Conservation (phyloP, 1,140 invertebrate genomes). For the Heliothis virescens region DNA sequence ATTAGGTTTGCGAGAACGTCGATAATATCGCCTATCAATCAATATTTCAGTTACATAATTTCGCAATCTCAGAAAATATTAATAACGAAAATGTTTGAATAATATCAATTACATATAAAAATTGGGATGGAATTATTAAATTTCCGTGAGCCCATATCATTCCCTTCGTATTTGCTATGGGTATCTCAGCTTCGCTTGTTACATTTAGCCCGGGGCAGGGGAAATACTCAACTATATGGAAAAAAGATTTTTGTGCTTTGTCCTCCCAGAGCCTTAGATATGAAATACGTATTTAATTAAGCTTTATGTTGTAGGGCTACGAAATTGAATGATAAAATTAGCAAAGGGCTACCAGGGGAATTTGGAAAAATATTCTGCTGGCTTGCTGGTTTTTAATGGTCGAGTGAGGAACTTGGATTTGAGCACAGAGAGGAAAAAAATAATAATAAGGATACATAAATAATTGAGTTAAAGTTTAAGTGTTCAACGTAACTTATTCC, state of each 20-base stretch:
- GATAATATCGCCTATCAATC: slow-evolving; percentile 24
- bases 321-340: slow-evolving; percentile 64
- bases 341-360: slow-evolving; percentile 34
- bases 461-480: too few relatives aligned
- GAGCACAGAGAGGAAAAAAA: background rate
- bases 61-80: slow-evolving; percentile 1
- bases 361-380: background rate
- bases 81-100: background rate
- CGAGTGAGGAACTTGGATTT: background rate
- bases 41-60: slow-evolving; percentile 6
- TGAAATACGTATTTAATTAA: slow-evolving; percentile 73
- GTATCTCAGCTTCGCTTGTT: slow-evolving; percentile 47
- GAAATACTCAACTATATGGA: slow-evolving; percentile 68
- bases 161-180: slow-evolving; percentile 49
- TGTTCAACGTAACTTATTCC: too few relatives aligned
- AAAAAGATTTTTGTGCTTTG: slow-evolving; percentile 63
- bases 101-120: slow-evolving; percentile 3
- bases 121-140: slow-evolving; percentile 17
- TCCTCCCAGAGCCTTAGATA: slow-evolving; percentile 57
- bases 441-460: too few relatives aligned
- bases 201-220: slow-evolving; percentile 58
- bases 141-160: slow-evolving; percentile 1
- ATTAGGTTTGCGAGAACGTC: slow-evolving; percentile 9
- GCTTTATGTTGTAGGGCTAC: slow-evolving; percentile 55
- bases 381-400: background rate